A percentile compares a stretch with the other conserved stretches of the same genome.
phyloP scores from a whole-genome alignment of 2,113 vertebrate species.

The Manacus vitellinus region DNA sequence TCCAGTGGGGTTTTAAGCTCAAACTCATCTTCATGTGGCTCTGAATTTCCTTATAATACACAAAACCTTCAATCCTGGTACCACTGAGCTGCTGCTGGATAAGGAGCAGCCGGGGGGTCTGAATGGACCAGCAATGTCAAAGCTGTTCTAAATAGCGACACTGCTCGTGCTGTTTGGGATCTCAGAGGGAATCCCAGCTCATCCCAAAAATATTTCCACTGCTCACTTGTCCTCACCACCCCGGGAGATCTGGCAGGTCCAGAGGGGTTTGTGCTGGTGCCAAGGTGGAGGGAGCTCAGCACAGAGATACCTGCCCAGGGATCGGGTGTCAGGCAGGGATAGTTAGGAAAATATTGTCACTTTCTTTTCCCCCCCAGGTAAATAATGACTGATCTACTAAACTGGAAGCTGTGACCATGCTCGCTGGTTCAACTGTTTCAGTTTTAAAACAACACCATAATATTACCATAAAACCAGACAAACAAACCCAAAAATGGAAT shows the following conservation, averaged over 20 bases:
- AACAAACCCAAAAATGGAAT: too few relatives aligned
- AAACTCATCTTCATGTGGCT: background rate
- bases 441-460: background rate
- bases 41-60: background rate
- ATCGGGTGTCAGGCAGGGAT: rapidly evolving
- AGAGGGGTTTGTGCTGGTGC: background rate
- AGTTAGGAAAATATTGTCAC: background rate
- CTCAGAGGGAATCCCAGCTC: background rate
- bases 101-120: rapidly evolving
- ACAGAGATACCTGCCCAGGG: background rate
- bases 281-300: conserved; percentile 39
- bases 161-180: background rate
- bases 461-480: background rate
- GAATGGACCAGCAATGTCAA: background rate
- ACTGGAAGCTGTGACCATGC: background rate
- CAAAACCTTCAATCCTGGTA: background rate
- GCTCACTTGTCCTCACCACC: background rate
- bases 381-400: background rate
- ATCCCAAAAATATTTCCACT: background rate
- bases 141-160: background rate
- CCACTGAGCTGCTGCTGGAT: rapidly evolving
- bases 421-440: rapidly evolving
- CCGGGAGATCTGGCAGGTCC: conserved; percentile 20
- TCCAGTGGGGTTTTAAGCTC: background rate
- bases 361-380: rapidly evolving